Percentiles rank a stretch among this genome's conserved stretches.
Conservation (phyloP, 2,113 vertebrate species). For the Pungitius pungitius region DNA sequence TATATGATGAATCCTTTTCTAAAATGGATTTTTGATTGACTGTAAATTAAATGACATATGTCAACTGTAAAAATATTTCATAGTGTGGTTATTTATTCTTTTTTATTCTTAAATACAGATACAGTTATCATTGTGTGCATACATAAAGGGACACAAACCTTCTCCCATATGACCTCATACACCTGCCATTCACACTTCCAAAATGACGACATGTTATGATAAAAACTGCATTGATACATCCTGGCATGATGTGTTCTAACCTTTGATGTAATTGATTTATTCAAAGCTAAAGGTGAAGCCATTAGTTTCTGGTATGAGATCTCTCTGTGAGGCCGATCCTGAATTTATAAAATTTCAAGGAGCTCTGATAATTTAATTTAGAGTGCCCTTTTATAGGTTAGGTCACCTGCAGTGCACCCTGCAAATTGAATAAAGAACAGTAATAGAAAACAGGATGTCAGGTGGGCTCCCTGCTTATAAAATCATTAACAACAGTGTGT, state of each 20-base stretch:
- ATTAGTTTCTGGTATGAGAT: conserved; percentile 77
- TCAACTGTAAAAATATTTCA: background rate
- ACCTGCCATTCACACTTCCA: conserved; percentile 53
- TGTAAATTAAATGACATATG: background rate
- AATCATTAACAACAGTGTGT: conserved; percentile 87
- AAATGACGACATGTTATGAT: conserved; percentile 58
- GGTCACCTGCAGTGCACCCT: conserved; percentile 83
- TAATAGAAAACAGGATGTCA: conserved; percentile 82
- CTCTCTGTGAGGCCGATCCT: conserved; percentile 76
- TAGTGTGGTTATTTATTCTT: background rate
- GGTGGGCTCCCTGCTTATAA: conserved; percentile 84
- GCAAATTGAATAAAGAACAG: conserved; percentile 88
- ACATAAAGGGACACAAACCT: background rate
- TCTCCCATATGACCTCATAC: conserved; percentile 36
- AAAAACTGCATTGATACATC: conserved; percentile 73
- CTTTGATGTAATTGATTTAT: conserved; percentile 81
- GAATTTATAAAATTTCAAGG: conserved; percentile 86
- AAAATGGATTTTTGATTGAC: background rate
- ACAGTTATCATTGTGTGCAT: background rate
- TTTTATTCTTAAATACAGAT: background rate
- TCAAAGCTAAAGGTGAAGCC: conserved; percentile 80
- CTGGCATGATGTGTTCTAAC: conserved; percentile 76
- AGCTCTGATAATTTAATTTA: conserved; percentile 86
- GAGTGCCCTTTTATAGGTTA: conserved; percentile 88
- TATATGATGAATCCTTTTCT: background rate